These are phyloP conservation scores for Mesorhabditis spiculigera DNA, from an alignment of 2,888 invertebrate species.

Conservation along the genomic window DNA sequence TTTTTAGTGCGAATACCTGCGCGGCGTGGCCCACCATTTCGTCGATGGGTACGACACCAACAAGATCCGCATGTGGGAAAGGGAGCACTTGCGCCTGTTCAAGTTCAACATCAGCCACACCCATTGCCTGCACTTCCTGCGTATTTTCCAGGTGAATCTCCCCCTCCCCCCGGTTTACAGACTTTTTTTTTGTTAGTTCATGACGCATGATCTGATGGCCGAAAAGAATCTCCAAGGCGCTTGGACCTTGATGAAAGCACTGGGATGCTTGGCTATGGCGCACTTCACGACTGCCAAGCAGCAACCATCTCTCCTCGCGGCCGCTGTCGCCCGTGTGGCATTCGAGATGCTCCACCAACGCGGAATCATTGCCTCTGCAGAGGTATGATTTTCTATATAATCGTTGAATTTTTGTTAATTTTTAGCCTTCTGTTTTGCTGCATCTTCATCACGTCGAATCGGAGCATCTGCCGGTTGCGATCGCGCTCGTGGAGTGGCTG, in stretches of 20 bases:
- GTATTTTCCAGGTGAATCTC: neutral
- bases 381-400: neutral
- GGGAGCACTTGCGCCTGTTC: neutral
- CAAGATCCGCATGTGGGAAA: neutral
- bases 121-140: neutral
- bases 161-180: too few species aligned
- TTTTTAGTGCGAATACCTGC: neutral
- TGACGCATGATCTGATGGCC: neutral
- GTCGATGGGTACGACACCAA: neutral
- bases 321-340: neutral
- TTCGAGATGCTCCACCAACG: neutral
- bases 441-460: constrained; percentile 2
- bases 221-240: neutral
- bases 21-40: constrained; percentile 1
- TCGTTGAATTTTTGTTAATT: neutral
- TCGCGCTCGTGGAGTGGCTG: neutral
- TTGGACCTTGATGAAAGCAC: neutral
- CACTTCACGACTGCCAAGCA: neutral
- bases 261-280: neutral
- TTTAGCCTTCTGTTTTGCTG: neutral
- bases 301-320: constrained; percentile 2
- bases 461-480: neutral
- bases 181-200: neutral
- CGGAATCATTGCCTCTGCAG: neutral
- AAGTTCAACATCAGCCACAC: neutral